Conservation (phyloP, 1,140 invertebrate genomes). For the Brachionus manjavacas region DNA sequence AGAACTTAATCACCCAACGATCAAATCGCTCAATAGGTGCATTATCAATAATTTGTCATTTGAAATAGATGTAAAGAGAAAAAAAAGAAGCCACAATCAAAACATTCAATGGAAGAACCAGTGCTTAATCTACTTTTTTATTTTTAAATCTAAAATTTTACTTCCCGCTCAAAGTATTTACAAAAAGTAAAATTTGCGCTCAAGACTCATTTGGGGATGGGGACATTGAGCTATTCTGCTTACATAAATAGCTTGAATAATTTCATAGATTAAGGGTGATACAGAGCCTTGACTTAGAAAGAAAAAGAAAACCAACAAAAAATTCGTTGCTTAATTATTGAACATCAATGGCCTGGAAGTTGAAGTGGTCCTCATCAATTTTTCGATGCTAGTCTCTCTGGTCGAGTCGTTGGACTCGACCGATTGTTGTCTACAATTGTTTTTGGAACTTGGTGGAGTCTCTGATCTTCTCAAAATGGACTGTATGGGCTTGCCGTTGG, state of each 20-base stretch:
- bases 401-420: conserved; percentile 23
- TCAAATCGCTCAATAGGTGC: not conserved
- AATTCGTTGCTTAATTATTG: conserved; percentile 35
- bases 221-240: not conserved
- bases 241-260: not conserved
- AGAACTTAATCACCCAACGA: not conserved
- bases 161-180: conserved; percentile 17
- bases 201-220: not conserved
- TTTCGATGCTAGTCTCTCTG: conserved; percentile 38
- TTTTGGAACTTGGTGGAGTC: conserved; percentile 35
- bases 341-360: conserved; percentile 41
- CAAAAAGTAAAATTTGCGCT: conserved; percentile 33
- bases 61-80: not conserved
- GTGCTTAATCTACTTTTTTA: conserved; percentile 12
- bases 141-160: not conserved
- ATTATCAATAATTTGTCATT: not conserved
- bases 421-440: not conserved
- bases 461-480: conserved; percentile 33
- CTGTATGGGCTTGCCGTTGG: conserved; percentile 34
- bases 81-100: not conserved
- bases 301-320: not conserved
- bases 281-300: not conserved
- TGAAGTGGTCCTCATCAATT: conserved; percentile 36
- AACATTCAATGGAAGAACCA: not conserved
- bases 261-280: not conserved